These are phyloP conservation scores for Nothocercus nigrocapillus DNA, from an alignment of 2,113 vertebrate species.

Conservation along the genomic window DNA sequence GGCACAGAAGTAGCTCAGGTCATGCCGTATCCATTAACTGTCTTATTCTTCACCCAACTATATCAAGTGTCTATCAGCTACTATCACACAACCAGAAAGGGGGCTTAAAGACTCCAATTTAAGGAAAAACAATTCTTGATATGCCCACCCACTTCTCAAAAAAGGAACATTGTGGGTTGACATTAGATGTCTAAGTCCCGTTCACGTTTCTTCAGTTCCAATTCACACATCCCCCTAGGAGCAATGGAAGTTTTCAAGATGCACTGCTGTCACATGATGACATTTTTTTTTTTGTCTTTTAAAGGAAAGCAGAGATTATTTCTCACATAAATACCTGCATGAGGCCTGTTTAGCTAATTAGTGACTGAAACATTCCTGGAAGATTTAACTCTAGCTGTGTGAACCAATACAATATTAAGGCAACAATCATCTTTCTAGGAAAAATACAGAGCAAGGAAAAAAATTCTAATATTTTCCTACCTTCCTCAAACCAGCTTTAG, in stretches of 20 bases:
- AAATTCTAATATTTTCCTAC: conserved; percentile 17
- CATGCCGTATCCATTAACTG: neutral
- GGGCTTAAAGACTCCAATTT: neutral
- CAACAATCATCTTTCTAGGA: neutral
- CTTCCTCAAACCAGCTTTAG: conserved; percentile 60
- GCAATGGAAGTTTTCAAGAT: neutral
- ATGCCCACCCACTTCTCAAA: neutral
- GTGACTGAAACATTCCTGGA: neutral
- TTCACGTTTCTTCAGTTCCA: neutral
- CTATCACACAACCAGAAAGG: neutral
- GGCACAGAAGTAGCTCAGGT: neutral
- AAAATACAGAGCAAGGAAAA: neutral
- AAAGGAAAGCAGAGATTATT: neutral
- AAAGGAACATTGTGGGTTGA: neutral
- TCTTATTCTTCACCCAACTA: neutral
- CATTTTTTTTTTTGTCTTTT: neutral
- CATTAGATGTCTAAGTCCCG: neutral
- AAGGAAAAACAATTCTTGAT: neutral
- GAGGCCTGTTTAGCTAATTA: neutral
- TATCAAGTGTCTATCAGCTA: neutral
- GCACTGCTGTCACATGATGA: neutral
- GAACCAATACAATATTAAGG: neutral
- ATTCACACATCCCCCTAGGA: neutral
- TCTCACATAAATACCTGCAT: neutral
- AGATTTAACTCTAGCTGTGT: neutral